A percentile compares a stretch with the other conserved stretches of the same genome.
These are phyloP conservation scores for Bubalus kerabau DNA, from an alignment of 2,113 vertebrate genomes.

Conservation along the genomic window DNA sequence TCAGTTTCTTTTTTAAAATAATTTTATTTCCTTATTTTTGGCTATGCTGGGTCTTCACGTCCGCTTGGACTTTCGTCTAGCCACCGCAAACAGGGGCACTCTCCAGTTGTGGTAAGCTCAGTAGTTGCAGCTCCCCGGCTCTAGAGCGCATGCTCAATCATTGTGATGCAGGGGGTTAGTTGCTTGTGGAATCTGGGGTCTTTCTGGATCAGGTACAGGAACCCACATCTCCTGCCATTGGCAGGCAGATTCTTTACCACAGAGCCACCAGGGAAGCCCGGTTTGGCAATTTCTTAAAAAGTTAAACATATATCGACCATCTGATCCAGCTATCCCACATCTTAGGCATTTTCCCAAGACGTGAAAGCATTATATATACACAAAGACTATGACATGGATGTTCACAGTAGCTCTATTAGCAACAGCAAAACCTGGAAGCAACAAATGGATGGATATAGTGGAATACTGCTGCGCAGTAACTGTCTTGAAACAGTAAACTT, in stretches of 20 bases:
- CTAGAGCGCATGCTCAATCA: neutral
- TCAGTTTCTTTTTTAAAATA: neutral
- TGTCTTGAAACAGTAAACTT: neutral
- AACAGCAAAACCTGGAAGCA: neutral
- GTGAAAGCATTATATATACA: neutral
- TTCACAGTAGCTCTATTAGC: neutral
- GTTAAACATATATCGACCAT: neutral
- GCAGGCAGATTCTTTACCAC: neutral
- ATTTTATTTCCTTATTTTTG: neutral
- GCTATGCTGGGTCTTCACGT: neutral
- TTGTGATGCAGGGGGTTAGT: neutral
- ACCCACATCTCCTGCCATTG: neutral
- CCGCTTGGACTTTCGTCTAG: neutral
- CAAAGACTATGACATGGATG: neutral
- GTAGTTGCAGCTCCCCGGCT: neutral
- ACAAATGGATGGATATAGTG: neutral
- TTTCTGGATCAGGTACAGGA: neutral
- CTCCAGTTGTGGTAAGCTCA: neutral
- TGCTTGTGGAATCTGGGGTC: neutral
- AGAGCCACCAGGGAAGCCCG: neutral
- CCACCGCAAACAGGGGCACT: neutral
- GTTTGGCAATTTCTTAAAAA: neutral
- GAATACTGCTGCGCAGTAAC: too few species aligned
- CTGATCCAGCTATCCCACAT: neutral
- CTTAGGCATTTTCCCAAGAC: neutral